Evolutionary conservation across 2,797 vertebrate species (phyloP), one percentile per base, ranked within the genome.

Genomic region (Uromys caudimaculatus): DNA sequence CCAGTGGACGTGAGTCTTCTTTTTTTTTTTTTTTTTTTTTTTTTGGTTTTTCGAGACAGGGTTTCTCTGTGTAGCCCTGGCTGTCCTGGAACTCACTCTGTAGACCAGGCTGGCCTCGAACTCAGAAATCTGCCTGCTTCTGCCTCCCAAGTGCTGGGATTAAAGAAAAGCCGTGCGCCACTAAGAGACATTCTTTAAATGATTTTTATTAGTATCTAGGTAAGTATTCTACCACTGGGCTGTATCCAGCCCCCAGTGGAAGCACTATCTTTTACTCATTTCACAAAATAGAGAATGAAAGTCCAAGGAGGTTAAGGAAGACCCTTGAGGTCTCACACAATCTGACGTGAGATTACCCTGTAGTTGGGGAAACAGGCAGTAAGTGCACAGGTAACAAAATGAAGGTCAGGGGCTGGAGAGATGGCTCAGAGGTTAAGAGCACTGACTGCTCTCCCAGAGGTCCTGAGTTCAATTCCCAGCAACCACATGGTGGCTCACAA

Each of bases 1-100:
- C 35, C 38, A 29, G 44, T 41, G 56, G 50, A 16, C 3, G 3
- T 1, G 11, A 4, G 24, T 52, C 5, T 0, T 29, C n/a, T n/a
- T n/a, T n/a, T n/a, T n/a, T 54, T 54, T 35, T 44, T 27, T 3
- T 19, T 44, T 44, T 16, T 38, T 29, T 29, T 38, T 6, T 29
- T 71, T 82, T 41, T 56, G 16, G 44, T 44, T 44, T 82, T 60
- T 41, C 3, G 5, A 10, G 14, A 44, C 35, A 38, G 21, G 6
- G 1, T 79, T 54, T 79, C 35, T 29, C 44, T 44, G 44, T 44
- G 44, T 44, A 44, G 44, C 44, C 44, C 44, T 44, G 44, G 44
- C 44, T 44, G 44, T 44, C 44, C 44, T 44, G 44, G 44, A 44
- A 44, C 44, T 44, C 44, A 44, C 0, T 11, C 56, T 56, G n/a